A percentile compares a stretch with the other conserved stretches of the same genome.
Conservation (phyloP, 2,888 invertebrate genomes). For the Amitus sp. region DNA sequence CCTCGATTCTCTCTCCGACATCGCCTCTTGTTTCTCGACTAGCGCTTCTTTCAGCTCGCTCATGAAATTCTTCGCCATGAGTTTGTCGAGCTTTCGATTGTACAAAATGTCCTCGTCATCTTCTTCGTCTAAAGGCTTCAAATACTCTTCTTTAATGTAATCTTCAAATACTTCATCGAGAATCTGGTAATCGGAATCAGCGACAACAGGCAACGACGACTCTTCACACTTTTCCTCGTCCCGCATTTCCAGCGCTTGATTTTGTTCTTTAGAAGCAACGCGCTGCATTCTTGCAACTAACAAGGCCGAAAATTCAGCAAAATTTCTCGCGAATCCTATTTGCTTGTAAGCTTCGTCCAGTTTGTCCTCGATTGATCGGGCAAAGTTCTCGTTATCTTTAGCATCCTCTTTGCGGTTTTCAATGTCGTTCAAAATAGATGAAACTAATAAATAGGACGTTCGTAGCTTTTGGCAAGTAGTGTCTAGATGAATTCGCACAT, state of each 20-base stretch:
- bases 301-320: conserved; percentile 54
- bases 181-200: conserved; percentile 53
- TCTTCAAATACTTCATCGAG: conserved; percentile 63
- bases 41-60: conserved; percentile 59
- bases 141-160: conserved; percentile 58
- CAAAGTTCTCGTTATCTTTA: conserved; percentile 32
- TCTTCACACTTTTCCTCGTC: conserved; percentile 18
- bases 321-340: conserved; percentile 54
- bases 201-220: conserved; percentile 27
- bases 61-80: conserved; percentile 58
- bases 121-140: conserved; percentile 52
- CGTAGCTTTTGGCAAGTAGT: conserved; percentile 56
- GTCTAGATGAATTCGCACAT: conserved; percentile 56
- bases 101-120: conserved; percentile 42
- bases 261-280: conserved; percentile 6
- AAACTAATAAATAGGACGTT: conserved; percentile 48
- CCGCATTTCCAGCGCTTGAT: conserved; percentile 10
- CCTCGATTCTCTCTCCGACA: conserved; percentile 58
- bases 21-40: conserved; percentile 55
- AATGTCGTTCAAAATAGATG: conserved; percentile 50
- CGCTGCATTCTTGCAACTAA: conserved; percentile 47
- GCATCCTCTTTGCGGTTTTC: conserved; percentile 43
- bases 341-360: conserved; percentile 51
- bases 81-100: conserved; percentile 50
- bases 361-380: conserved; percentile 43